Evolutionary conservation across 2,888 invertebrate species (phyloP).

Genomic region (Scaptomyza caliginosa): DNA sequence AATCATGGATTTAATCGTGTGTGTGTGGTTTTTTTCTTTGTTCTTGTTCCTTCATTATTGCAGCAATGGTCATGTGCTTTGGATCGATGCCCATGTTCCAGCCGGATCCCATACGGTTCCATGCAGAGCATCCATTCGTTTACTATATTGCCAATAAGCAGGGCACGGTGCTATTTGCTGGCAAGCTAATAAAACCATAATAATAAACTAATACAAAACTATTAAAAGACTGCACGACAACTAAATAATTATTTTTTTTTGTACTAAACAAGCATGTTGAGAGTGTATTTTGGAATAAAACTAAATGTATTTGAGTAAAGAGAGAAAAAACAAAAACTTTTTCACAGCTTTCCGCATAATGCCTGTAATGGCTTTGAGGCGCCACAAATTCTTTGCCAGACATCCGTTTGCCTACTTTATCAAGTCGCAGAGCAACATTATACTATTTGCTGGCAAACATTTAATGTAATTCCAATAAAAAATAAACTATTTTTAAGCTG

Average conservation of each 20-base stretch:
- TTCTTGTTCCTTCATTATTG: constrained; percentile 29
- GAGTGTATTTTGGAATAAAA: constrained; percentile 10
- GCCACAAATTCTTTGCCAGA: constrained; percentile 52
- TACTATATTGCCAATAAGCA: constrained; percentile 49
- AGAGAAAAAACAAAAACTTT: no score
- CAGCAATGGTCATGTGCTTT: constrained; percentile 40
- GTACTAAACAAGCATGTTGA: constrained; percentile 40
- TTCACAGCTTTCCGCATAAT: constrained; percentile 62
- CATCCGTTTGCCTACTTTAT: constrained; percentile 62
- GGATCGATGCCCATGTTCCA: constrained; percentile 38
- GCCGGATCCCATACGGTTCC: constrained; percentile 48
- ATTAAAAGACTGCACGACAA: constrained; percentile 33
- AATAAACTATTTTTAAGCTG: constrained; percentile 6
- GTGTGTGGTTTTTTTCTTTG: constrained; percentile 8
- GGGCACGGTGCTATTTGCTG: constrained; percentile 51
- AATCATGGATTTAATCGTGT: constrained; percentile 13
- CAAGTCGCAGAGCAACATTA: constrained; percentile 38
- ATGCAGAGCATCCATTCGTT: constrained; percentile 60
- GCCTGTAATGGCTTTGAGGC: constrained; percentile 45
- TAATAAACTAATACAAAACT: constrained; percentile 7
- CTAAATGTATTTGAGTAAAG: background rate
- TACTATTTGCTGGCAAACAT: constrained; percentile 60
- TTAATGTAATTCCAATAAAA: constrained; percentile 21
- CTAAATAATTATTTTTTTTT: background rate
- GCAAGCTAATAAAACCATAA: constrained; percentile 26